Evolutionary conservation across 2,113 vertebrate species (phyloP).

Genomic region (Elachura formosa): DNA sequence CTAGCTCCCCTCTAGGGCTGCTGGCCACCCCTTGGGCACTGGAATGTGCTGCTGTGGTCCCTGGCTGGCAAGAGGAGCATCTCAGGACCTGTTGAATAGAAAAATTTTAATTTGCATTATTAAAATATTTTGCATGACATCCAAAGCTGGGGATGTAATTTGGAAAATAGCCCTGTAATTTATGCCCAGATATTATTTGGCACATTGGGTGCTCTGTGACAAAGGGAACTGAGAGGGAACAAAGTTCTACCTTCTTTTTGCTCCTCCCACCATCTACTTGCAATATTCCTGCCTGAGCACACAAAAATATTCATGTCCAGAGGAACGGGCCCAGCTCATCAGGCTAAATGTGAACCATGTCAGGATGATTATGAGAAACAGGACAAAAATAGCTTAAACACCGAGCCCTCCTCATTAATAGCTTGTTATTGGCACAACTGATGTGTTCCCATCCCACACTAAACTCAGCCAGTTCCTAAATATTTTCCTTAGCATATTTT

Average conservation of each 20-base stretch:
- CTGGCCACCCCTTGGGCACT: not conserved
- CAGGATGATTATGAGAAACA: slow-evolving; percentile 37
- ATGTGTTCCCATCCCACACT: slow-evolving; percentile 48
- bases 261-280: slow-evolving; percentile 62
- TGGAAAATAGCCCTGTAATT: slow-evolving; percentile 52
- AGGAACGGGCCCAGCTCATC: slow-evolving; percentile 59
- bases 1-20: not conserved
- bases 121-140: not conserved
- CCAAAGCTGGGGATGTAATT: not conserved
- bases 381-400: slow-evolving; percentile 41
- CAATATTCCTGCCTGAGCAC: slow-evolving; percentile 49
- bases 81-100: not conserved
- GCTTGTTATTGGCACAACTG: slow-evolving; percentile 47
- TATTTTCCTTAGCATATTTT: slow-evolving; percentile 73
- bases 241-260: not conserved
- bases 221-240: not conserved
- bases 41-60: not conserved
- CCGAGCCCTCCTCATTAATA: slow-evolving; percentile 61
- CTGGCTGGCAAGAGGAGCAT: not conserved
- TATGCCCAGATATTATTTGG: slow-evolving; percentile 36
- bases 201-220: slow-evolving; percentile 8
- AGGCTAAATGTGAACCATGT: slow-evolving; percentile 63
- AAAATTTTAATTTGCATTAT: not conserved
- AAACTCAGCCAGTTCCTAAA: slow-evolving; percentile 60
- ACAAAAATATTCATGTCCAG: slow-evolving; percentile 26